Percentiles rank a stretch among this genome's conserved stretches.
Evolutionary conservation across 2,888 invertebrate genomes (phyloP).

Genomic region (Dorcus hopei): DNA sequence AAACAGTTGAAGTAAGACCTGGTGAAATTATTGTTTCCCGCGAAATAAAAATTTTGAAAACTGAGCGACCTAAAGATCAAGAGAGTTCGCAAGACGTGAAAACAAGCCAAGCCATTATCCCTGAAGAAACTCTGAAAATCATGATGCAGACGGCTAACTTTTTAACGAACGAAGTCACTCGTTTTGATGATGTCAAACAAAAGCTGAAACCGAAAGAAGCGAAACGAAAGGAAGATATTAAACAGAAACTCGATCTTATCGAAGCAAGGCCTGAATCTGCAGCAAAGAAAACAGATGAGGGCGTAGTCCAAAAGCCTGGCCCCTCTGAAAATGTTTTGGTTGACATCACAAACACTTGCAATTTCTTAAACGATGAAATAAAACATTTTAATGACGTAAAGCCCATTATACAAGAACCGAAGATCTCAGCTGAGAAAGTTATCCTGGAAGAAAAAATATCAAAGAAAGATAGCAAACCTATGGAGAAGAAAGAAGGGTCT

Average conservation of each 20-base stretch:
- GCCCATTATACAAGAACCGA: slow-evolving; percentile 2
- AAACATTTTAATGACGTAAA: not conserved
- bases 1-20: too few species aligned
- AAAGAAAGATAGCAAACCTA: not conserved
- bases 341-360: not conserved
- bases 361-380: not conserved
- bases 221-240: not conserved
- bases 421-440: slow-evolving; percentile 1
- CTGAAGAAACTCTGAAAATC: not conserved
- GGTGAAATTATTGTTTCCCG: too few species aligned
- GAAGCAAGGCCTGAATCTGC: not conserved
- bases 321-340: too few species aligned
- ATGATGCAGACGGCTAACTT: slow-evolving; percentile 6
- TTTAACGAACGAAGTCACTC: slow-evolving; percentile 18
- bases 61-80: too few species aligned
- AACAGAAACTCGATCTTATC: not conserved
- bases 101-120: not conserved
- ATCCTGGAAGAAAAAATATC: slow-evolving; percentile 4
- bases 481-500: slow-evolving; percentile 20
- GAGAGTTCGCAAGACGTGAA: too few species aligned
- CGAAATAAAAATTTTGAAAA: too few species aligned
- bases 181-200: slow-evolving; percentile 20
- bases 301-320: too few species aligned
- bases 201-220: not conserved
- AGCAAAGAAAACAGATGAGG: not conserved